Conservation (phyloP, 2,888 invertebrate genomes). For the Phragmatobia fuliginosa region DNA sequence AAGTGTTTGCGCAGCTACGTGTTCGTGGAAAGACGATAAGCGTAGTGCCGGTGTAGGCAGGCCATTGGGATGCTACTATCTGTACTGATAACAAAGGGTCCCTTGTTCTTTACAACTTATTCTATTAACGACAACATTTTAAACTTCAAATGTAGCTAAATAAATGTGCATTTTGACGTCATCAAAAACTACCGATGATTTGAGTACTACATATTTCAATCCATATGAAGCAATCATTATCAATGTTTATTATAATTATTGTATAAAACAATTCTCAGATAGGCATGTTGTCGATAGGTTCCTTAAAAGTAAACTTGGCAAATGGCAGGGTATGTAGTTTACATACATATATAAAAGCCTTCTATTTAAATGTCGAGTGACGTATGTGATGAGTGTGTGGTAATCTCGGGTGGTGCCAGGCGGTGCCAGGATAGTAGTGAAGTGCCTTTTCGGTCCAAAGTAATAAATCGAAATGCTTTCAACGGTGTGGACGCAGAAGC, state of each 20-base stretch:
- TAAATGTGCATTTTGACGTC: not conserved
- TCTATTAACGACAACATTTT: conserved; percentile 27
- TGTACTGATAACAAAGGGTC: conserved; percentile 67
- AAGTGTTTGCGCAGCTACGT: conserved; percentile 74
- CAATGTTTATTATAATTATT: conserved; percentile 11
- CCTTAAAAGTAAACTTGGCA: conserved; percentile 17
- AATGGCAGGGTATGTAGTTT: not conserved
- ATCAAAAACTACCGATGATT: no score
- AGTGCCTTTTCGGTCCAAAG: conserved; percentile 68
- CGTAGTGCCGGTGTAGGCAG: conserved; percentile 63
- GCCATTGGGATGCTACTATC: conserved; percentile 79
- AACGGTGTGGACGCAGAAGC: conserved; percentile 66
- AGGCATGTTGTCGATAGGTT: conserved; percentile 21
- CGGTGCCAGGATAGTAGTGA: conserved; percentile 70
- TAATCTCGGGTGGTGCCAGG: conserved; percentile 74
- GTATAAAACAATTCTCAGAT: conserved; percentile 19
- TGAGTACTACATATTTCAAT: not conserved
- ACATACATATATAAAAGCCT: conserved; percentile 19
- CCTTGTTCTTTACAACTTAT: conserved; percentile 52
- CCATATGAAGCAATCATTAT: not conserved
- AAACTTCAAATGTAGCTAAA: conserved; percentile 4
- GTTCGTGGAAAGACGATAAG: conserved; percentile 82
- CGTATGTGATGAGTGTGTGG: conserved; percentile 68
- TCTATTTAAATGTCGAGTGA: conserved; percentile 44
- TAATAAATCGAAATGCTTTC: conserved; percentile 71